A percentile compares a stretch with the other conserved stretches of the same genome.
Conservation (phyloP, 2,888 invertebrate genomes). For the Pachymerium ferrugineum region DNA sequence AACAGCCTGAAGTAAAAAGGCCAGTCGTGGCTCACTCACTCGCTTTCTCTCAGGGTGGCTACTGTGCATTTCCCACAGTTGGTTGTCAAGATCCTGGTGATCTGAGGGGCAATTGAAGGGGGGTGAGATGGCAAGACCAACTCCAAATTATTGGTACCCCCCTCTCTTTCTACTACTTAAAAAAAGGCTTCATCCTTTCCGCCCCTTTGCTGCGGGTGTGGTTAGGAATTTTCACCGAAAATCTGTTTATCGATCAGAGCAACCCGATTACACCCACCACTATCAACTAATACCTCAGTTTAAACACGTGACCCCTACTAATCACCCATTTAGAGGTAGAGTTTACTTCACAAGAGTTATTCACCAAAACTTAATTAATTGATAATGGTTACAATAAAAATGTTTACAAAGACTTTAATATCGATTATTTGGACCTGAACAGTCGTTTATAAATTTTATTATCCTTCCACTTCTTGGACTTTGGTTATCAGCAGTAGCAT, state of each 20-base stretch:
- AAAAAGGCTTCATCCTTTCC: background rate
- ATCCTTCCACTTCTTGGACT: background rate
- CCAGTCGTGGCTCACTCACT: background rate
- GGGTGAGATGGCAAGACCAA: background rate
- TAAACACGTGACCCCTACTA: background rate
- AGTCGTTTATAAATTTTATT: too few species aligned
- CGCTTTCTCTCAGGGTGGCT: background rate
- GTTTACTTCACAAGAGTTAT: too few species aligned
- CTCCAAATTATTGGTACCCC: background rate
- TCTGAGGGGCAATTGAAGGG: background rate
- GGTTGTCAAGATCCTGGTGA: conserved; percentile 8
- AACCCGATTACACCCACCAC: background rate
- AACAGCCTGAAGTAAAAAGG: conserved; percentile 4
- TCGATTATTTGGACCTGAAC: too few species aligned
- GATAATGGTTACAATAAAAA: too few species aligned
- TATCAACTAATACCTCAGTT: too few species aligned
- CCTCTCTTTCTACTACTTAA: background rate
- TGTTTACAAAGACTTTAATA: too few species aligned
- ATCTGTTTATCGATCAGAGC: background rate
- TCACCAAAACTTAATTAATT: too few species aligned
- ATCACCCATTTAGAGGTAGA: too few species aligned
- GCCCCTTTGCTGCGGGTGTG: background rate
- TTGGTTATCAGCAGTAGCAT: background rate
- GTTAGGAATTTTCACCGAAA: background rate
- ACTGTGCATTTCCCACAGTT: conserved; percentile 5